phyloP scores from a whole-genome alignment of 2,113 vertebrate species.

The Pholis gunnellus region DNA sequence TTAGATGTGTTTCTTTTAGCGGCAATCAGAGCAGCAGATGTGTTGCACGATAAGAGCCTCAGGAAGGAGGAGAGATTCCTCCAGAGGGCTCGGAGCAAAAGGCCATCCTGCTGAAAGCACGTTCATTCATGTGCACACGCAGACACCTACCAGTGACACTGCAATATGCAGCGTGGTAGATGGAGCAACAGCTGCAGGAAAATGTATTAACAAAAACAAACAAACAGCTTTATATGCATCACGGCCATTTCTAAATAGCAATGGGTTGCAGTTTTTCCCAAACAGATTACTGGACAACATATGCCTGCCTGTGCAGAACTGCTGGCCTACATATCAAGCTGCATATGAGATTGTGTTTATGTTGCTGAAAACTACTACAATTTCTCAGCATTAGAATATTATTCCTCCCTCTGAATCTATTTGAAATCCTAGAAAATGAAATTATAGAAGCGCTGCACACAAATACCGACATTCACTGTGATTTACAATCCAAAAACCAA shows the following conservation, averaged over 20 bases:
- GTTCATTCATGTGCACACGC: conserved; percentile 24
- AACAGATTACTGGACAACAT: conserved; percentile 31
- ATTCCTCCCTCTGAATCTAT: neutral
- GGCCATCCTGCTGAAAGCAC: conserved; percentile 58
- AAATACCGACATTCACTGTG: neutral
- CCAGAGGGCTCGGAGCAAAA: conserved; percentile 48
- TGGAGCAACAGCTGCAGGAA: conserved; percentile 43
- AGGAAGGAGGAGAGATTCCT: conserved; percentile 63
- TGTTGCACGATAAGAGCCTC: conserved; percentile 56
- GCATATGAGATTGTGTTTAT: conserved; percentile 15
- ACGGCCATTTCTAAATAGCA: conserved; percentile 4
- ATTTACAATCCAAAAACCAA: too few relatives aligned
- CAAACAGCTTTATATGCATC: neutral
- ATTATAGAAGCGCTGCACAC: neutral
- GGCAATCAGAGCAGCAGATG: conserved; percentile 63
- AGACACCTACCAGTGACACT: conserved; percentile 35
- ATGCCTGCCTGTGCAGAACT: conserved; percentile 36
- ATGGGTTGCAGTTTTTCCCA: conserved; percentile 4
- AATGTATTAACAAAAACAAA: conserved; percentile 22
- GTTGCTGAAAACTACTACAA: neutral
- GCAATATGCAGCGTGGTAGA: neutral
- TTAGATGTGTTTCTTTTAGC: conserved; percentile 17
- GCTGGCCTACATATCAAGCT: conserved; percentile 29
- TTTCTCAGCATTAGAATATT: neutral
- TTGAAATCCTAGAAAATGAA: neutral